Conservation (phyloP, 2,888 invertebrate genomes). For the Hyposoter didymator region DNA sequence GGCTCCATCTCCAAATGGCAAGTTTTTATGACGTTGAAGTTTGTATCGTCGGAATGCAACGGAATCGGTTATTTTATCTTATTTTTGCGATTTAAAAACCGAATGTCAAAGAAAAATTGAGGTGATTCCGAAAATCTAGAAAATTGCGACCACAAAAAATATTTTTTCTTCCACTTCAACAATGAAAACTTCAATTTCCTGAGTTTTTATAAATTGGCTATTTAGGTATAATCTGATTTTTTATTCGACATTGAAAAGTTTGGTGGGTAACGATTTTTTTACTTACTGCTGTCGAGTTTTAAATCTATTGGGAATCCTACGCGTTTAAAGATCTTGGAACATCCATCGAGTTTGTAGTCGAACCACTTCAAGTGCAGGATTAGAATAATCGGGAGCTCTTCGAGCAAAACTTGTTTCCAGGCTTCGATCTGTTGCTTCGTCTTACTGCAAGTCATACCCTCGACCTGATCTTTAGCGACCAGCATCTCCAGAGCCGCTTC, state of each 20-base stretch:
- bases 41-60: too few species aligned
- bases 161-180: too few species aligned
- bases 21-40: too few species aligned
- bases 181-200: too few species aligned
- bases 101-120: too few species aligned
- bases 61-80: too few species aligned
- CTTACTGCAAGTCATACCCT: conserved; percentile 93
- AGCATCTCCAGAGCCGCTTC: conserved; percentile 94
- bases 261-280: not conserved
- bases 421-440: conserved; percentile 94
- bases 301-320: conserved; percentile 95
- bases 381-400: conserved; percentile 94
- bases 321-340: conserved; percentile 96
- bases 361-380: conserved; percentile 98
- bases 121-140: too few species aligned
- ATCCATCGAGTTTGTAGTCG: conserved; percentile 94
- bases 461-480: conserved; percentile 93
- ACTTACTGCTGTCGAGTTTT: conserved; percentile 94
- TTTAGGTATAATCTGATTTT: not conserved
- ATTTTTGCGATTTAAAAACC: too few species aligned
- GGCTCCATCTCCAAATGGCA: not conserved
- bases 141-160: too few species aligned
- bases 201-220: not conserved
- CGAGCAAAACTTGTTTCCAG: conserved; percentile 95
- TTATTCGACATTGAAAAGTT: not conserved